Base-by-base conservation (phyloP, 2,797 vertebrate genomes). In the Myripristis jacobus region DNA sequence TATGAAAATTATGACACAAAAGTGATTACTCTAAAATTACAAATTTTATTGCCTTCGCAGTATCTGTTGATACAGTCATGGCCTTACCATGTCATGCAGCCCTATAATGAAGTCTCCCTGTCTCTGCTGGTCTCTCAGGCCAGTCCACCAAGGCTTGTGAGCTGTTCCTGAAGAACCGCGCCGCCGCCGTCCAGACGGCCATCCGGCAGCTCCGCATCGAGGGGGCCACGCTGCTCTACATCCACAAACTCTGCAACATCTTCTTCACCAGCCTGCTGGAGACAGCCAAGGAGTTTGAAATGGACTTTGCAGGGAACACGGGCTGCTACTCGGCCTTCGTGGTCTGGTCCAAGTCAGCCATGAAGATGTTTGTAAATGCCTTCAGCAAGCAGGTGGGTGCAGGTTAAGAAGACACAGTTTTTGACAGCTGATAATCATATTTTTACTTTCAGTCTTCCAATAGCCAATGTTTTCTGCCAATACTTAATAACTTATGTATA, bases 271-370 rank as follows among this genome's bases (percentile, higher is more conserved):
- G 97, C 87, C 73, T 99, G 21, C 93, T 98, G n/a, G 97, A 99
- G 89, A 99, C 98, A 0, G 97, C 98, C 0, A 94, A 96, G 63
- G 98, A 99, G 90, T 99, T 99, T 3, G 95, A 99, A 88, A 98
- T 94, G 0, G 96, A 99, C 84, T 99, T 99, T 0, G 95, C 97
- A 0, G 96, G 96, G 15, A 95, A 96, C 92, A 96, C 95, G 0
- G 98, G 98, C 66, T 99, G 98, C 91, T 98, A 99, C 87, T 99
- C 98, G 0, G 97, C 98, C 31, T 98, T 99, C 0, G 96, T 99
- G 46, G 98, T 98, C 48, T 99, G 98, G 98, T 97, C 97, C 18
- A 92, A 95, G 19, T 94, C 96, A 0, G 95, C 97, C 79, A 95
- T 98, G 93, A 94, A 85, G 82, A 97, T 96, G 95, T 99, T 99